Conservation (phyloP, 2,113 vertebrate genomes). For the Engraulis encrasicolus region DNA sequence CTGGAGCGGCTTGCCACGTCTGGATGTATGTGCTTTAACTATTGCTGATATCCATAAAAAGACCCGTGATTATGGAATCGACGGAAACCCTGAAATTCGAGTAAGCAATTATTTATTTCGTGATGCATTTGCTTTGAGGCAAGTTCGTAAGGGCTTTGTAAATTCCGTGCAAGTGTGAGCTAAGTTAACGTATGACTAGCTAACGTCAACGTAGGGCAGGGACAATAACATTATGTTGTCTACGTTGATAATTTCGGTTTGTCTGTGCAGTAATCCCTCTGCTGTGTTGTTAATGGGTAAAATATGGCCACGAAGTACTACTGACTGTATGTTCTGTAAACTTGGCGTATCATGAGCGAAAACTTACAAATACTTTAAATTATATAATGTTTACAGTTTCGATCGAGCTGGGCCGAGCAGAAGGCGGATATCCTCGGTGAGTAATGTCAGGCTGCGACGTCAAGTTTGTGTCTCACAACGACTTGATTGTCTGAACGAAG, state of each 20-base stretch:
- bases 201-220: not conserved
- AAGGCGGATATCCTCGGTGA: conserved; percentile 72
- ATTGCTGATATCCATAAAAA: not conserved
- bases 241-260: not conserved
- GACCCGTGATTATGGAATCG: not conserved
- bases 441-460: conserved; percentile 37
- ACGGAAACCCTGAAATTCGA: not conserved
- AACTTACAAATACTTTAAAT: not conserved
- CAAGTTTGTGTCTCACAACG: no score
- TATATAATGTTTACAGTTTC: conserved; percentile 43
- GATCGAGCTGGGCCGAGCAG: conserved; percentile 55
- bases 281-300: no score
- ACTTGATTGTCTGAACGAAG: no score
- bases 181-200: not conserved
- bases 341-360: not conserved
- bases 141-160: not conserved
- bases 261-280: no score
- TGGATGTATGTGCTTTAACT: not conserved
- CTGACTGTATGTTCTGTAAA: no score
- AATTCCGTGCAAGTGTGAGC: not conserved
- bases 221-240: not conserved
- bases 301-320: no score
- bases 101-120: not conserved
- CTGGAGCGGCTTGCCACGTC: no score
- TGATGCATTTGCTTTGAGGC: not conserved